Conservation (phyloP, 2,113 vertebrate species). For the Oxyura jamaicensis region DNA sequence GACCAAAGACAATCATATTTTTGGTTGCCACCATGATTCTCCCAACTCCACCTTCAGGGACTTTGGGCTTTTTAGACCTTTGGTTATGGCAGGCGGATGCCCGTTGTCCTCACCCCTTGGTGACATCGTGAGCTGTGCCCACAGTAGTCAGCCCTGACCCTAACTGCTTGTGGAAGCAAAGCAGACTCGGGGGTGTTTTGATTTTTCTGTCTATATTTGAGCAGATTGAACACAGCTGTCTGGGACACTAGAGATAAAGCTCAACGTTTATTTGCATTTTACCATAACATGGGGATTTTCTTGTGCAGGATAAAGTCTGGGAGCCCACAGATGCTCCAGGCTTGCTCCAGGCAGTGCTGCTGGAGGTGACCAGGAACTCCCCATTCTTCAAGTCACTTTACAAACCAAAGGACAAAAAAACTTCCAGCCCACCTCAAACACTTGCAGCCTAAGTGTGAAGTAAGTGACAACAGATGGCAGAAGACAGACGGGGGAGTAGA, state of each 20-base stretch:
- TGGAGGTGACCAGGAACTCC: background rate
- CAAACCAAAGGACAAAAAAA: background rate
- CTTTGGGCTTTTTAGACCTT: background rate
- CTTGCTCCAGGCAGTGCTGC: background rate
- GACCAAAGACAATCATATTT: background rate
- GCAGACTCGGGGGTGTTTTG: background rate
- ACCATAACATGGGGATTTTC: background rate
- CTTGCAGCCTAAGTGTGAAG: background rate
- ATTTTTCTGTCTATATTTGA: background rate
- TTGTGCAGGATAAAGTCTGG: background rate
- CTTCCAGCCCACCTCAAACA: background rate
- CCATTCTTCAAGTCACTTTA: background rate
- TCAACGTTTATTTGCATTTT: rapidly evolving
- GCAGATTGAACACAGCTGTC: background rate
- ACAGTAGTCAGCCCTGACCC: background rate
- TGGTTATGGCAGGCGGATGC: background rate
- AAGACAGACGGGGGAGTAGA: constrained; percentile 45
- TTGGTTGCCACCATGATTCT: rapidly evolving
- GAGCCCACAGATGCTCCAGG: background rate
- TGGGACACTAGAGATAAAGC: background rate
- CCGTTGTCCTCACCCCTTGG: background rate
- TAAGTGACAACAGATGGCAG: constrained; percentile 55
- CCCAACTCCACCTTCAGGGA: background rate
- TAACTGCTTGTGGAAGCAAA: background rate
- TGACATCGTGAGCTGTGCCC: background rate